phyloP scores from a whole-genome alignment of 2,797 vertebrate genomes.

The Typhlichthys eigenmanni region DNA sequence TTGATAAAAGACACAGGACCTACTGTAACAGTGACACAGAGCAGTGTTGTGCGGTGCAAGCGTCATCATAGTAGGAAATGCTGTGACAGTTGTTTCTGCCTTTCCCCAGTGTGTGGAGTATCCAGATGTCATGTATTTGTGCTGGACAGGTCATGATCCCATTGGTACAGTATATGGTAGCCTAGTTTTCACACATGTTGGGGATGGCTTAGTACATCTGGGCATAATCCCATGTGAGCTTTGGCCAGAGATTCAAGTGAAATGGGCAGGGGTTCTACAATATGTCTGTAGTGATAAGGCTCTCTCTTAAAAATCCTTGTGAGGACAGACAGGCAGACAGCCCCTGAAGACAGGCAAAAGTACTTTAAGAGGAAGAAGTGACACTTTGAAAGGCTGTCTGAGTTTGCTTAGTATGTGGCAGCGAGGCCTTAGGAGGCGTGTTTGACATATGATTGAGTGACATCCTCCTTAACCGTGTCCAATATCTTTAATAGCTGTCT shows the following conservation, averaged over 20 bases:
- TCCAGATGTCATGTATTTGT: slow-evolving; percentile 2
- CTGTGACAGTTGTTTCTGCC: not conserved
- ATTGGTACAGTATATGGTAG: too few relatives aligned
- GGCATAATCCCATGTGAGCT: slow-evolving; percentile 55
- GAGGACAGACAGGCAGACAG: slow-evolving; percentile 45
- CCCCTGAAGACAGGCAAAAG: slow-evolving; percentile 44
- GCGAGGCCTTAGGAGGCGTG: slow-evolving; percentile 24
- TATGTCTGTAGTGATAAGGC: slow-evolving; percentile 57
- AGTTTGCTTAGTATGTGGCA: slow-evolving; percentile 22
- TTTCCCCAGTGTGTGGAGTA: not conserved
- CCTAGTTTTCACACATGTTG: too few relatives aligned
- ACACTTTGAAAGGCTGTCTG: slow-evolving; percentile 37
- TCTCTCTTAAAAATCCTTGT: slow-evolving; percentile 44
- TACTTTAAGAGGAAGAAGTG: slow-evolving; percentile 51
- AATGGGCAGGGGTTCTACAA: slow-evolving; percentile 46
- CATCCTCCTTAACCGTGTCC: slow-evolving; percentile 26
- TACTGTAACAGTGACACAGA: not conserved
- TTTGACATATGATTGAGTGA: slow-evolving; percentile 43
- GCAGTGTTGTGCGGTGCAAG: not conserved
- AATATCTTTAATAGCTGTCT: slow-evolving; percentile 20
- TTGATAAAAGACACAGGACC: not conserved
- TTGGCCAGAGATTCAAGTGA: slow-evolving; percentile 48
- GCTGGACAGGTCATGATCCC: not conserved
- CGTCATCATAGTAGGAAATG: not conserved
- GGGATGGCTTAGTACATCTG: slow-evolving; percentile 9